Percentiles rank a stretch among this genome's conserved stretches.
These are phyloP conservation scores for Neotoxoptera formosana DNA, from an alignment of 1,140 invertebrate genomes.

Conservation along the genomic window DNA sequence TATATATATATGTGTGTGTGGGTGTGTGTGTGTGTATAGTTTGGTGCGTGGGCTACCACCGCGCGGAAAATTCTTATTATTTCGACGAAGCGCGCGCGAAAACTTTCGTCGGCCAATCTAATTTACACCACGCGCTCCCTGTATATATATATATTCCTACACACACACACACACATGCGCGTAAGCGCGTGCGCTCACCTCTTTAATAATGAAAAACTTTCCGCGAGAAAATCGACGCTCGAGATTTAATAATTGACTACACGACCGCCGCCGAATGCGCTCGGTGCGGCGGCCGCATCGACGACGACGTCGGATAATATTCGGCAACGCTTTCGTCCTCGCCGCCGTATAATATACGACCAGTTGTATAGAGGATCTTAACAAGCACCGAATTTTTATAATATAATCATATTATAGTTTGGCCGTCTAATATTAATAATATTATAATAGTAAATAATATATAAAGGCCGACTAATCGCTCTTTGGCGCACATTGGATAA, in stretches of 20 bases:
- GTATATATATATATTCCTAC: not conserved
- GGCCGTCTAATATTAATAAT: not conserved
- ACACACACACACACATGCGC: too few species aligned
- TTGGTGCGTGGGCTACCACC: not conserved
- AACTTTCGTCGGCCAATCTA: constrained; percentile 55
- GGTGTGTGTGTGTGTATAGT: not conserved
- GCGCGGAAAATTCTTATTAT: constrained; percentile 50
- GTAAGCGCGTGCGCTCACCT: not conserved
- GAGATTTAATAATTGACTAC: constrained; percentile 56
- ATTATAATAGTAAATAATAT: too few species aligned
- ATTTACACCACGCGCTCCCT: constrained; percentile 15
- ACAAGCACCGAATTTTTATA: not conserved
- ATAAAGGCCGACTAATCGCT: not conserved
- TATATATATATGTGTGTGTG: not conserved
- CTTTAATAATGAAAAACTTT: constrained; percentile 57
- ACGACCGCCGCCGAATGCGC: not conserved
- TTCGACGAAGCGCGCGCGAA: not conserved
- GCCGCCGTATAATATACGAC: not conserved
- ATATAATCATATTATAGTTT: not conserved
- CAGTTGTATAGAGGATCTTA: not conserved
- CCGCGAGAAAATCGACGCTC: constrained; percentile 51
- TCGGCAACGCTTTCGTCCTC: not conserved
- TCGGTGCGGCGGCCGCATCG: not conserved
- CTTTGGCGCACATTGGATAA: not conserved
- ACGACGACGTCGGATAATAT: not conserved